Conservation (phyloP, 2,113 vertebrate genomes). For the Epinephelus fuscoguttatus region DNA sequence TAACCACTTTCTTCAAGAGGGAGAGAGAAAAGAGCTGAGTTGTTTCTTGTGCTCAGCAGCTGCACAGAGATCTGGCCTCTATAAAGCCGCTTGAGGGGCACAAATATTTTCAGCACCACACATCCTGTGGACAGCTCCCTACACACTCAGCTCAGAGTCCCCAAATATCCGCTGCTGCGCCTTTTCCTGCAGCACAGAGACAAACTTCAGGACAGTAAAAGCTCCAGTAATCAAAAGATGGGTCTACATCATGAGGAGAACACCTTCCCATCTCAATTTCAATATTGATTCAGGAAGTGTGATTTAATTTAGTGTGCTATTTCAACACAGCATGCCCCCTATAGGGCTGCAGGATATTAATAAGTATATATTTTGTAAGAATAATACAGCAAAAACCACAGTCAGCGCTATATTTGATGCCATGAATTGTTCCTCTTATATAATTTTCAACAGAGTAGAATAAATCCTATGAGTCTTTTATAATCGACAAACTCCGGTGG, state of each 20-base stretch:
- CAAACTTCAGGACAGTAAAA: background rate
- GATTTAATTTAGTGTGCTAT: background rate
- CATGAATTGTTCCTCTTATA: background rate
- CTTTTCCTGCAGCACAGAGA: background rate
- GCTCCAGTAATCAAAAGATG: background rate
- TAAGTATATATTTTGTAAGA: background rate
- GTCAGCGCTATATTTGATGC: background rate
- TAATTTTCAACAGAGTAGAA: background rate
- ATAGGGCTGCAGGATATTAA: background rate
- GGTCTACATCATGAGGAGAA: background rate
- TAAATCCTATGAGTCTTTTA: no score
- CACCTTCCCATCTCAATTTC: background rate
- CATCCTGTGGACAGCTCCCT: slow-evolving; percentile 72
- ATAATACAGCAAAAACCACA: background rate
- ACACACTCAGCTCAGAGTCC: background rate
- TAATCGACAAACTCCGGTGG: no score
- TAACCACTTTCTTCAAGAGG: background rate
- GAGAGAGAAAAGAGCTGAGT: slow-evolving; percentile 26
- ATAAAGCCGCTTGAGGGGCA: slow-evolving; percentile 15
- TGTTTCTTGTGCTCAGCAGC: slow-evolving; percentile 15
- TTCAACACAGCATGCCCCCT: background rate
- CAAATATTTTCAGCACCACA: slow-evolving; percentile 73
- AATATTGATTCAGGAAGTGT: no score
- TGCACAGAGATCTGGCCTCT: slow-evolving; percentile 11
- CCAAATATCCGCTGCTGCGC: background rate